Percentiles rank a stretch among this genome's conserved stretches.
phyloP scores from a whole-genome alignment of 2,113 vertebrate genomes.

The Gallinago jamesoni region DNA sequence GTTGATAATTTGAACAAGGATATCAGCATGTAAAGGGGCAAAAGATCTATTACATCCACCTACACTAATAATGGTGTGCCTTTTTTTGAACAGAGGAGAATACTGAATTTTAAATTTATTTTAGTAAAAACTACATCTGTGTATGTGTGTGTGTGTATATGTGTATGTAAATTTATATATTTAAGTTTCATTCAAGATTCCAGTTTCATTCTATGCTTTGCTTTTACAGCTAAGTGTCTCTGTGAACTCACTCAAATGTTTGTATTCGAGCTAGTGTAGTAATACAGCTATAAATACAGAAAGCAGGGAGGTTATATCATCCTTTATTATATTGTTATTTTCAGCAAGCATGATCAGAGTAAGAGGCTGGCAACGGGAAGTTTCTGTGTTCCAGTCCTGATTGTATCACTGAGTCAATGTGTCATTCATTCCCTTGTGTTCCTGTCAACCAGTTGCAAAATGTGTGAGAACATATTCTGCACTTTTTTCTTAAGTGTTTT shows the following conservation, averaged over 20 bases:
- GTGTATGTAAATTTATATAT: neutral
- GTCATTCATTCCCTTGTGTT: conserved; percentile 66
- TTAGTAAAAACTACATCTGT: neutral
- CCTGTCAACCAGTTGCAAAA: conserved; percentile 70
- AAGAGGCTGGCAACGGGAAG: conserved; percentile 12
- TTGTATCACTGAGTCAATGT: conserved; percentile 66
- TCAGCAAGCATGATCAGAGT: conserved; percentile 8
- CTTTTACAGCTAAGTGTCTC: neutral
- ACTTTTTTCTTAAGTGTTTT: conserved; percentile 48
- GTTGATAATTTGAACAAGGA: neutral
- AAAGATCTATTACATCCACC: neutral
- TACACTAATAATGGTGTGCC: neutral
- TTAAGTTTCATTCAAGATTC: conserved; percentile 11
- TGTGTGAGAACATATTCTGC: conserved; percentile 61
- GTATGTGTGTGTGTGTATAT: rapidly evolving
- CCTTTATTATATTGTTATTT: conserved; percentile 52
- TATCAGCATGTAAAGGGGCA: neutral
- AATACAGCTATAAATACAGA: conserved; percentile 13
- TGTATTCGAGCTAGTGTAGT: neutral
- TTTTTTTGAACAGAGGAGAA: neutral
- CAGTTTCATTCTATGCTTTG: neutral
- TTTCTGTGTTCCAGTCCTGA: conserved; percentile 53
- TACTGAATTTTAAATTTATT: neutral
- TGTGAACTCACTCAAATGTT: neutral
- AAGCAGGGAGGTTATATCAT: conserved; percentile 25